These are phyloP conservation scores for Drosophila pruinosa DNA, from an alignment of 1,140 invertebrate genomes.

Conservation along the genomic window DNA sequence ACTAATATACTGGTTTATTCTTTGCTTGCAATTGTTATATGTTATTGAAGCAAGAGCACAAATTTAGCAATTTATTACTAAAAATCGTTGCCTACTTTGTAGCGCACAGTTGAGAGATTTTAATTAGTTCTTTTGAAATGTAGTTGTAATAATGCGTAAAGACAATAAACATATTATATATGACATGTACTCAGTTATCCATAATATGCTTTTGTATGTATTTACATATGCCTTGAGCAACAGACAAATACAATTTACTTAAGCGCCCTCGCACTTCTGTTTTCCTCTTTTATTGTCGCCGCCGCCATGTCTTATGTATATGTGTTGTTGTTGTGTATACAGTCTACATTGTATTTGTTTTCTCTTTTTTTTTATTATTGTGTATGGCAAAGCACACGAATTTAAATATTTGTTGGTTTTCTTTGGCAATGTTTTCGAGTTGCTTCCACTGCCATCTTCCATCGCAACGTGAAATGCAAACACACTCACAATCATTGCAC, in stretches of 20 bases:
- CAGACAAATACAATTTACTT: slow-evolving; percentile 46
- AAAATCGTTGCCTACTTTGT: background rate
- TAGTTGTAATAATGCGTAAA: background rate
- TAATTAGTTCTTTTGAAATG: background rate
- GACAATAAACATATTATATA: background rate
- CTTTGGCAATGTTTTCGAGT: background rate
- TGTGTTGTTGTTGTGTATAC: background rate
- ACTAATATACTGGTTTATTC: background rate
- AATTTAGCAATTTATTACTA: background rate
- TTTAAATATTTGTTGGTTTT: slow-evolving; percentile 68
- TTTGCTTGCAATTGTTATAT: background rate
- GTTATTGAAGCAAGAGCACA: background rate
- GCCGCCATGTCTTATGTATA: background rate
- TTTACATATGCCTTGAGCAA: slow-evolving; percentile 31
- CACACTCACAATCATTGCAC: slow-evolving; percentile 4
- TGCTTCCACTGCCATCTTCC: background rate
- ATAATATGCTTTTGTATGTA: too few species aligned
- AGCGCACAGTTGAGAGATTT: background rate
- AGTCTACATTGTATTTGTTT: slow-evolving; percentile 51
- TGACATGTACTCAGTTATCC: background rate
- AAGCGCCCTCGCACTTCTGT: background rate
- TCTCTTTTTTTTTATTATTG: slow-evolving; percentile 52
- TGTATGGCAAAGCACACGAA: slow-evolving; percentile 47
- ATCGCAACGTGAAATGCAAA: slow-evolving; percentile 9
- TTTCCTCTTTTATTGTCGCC: background rate